Evolutionary conservation across 2,113 vertebrate species (phyloP).

Genomic region (Chaetodon auriga): DNA sequence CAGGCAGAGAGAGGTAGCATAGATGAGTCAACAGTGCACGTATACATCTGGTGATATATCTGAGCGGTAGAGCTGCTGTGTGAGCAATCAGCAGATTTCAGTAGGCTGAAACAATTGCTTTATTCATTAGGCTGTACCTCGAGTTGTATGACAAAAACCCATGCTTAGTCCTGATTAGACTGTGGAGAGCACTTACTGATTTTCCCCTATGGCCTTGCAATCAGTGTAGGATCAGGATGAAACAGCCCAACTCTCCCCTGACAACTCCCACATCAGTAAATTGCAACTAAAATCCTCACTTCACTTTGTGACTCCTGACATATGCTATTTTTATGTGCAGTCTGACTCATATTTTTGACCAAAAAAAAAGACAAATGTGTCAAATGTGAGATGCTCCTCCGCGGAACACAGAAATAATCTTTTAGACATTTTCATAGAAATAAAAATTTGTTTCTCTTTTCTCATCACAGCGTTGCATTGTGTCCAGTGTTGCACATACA

Average conservation of each 20-base stretch:
- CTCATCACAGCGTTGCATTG: neutral
- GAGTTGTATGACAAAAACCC: conserved; percentile 42
- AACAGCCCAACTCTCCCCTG: conserved; percentile 21
- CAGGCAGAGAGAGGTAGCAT: conserved; percentile 18
- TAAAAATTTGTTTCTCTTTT: neutral
- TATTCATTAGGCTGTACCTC: conserved; percentile 49
- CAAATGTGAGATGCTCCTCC: neutral
- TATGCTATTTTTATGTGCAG: conserved; percentile 16
- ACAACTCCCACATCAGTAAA: conserved; percentile 31
- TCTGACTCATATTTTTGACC: neutral
- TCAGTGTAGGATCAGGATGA: conserved; percentile 59
- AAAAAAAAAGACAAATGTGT: neutral
- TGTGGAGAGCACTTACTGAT: conserved; percentile 61
- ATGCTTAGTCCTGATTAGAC: conserved; percentile 60
- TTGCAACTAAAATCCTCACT: conserved; percentile 38
- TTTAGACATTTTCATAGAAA: neutral
- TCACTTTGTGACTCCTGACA: conserved; percentile 21
- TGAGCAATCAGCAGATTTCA: conserved; percentile 52
- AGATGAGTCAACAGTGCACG: conserved; percentile 41
- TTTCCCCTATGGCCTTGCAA: conserved; percentile 58
- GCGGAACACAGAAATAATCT: neutral
- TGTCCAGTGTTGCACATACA: neutral
- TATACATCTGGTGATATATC: conserved; percentile 12
- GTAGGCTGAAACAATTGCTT: conserved; percentile 34
- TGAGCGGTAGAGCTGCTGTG: conserved; percentile 25